Evolutionary conservation across 2,113 vertebrate genomes (phyloP).

Genomic region (Nematolebias whitei): DNA sequence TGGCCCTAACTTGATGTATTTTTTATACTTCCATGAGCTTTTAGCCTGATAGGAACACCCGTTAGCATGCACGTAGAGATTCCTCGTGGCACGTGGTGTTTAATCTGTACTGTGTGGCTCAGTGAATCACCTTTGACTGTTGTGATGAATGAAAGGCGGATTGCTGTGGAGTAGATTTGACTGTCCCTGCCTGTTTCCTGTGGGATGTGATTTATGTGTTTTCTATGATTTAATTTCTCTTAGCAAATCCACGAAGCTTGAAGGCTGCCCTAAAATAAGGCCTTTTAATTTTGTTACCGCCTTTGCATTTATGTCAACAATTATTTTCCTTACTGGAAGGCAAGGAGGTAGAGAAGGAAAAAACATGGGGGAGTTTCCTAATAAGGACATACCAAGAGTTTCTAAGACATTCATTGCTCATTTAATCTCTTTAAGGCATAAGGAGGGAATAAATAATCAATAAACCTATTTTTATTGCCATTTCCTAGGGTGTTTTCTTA

Average conservation of each 20-base stretch:
- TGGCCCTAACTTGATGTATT: constrained; percentile 65
- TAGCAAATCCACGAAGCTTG: constrained; percentile 70
- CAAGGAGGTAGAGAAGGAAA: constrained; percentile 31
- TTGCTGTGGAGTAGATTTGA: constrained; percentile 82
- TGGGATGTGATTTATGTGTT: constrained; percentile 84
- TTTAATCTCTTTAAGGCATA: constrained; percentile 33
- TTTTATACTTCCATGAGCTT: constrained; percentile 57
- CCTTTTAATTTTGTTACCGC: constrained; percentile 75
- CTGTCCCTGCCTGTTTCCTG: constrained; percentile 77
- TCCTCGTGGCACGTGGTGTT: constrained; percentile 71
- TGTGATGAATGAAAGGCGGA: constrained; percentile 85
- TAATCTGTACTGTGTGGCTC: constrained; percentile 76
- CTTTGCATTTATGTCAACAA: constrained; percentile 70
- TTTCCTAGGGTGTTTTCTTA: not conserved
- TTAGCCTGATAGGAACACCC: constrained; percentile 28
- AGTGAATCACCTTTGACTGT: constrained; percentile 76
- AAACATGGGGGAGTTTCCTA: constrained; percentile 16
- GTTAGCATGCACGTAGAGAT: constrained; percentile 69
- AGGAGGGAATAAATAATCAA: constrained; percentile 36
- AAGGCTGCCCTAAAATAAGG: constrained; percentile 70
- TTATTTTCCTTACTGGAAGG: constrained; percentile 31
- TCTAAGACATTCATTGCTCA: constrained; percentile 43
- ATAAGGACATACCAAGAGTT: constrained; percentile 36
- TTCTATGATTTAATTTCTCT: constrained; percentile 83
- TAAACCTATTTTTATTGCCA: not conserved